A percentile compares a stretch with the other conserved stretches of the same genome.
Evolutionary conservation across 2,888 invertebrate species (phyloP).

Genomic region (Smittia sp.): DNA sequence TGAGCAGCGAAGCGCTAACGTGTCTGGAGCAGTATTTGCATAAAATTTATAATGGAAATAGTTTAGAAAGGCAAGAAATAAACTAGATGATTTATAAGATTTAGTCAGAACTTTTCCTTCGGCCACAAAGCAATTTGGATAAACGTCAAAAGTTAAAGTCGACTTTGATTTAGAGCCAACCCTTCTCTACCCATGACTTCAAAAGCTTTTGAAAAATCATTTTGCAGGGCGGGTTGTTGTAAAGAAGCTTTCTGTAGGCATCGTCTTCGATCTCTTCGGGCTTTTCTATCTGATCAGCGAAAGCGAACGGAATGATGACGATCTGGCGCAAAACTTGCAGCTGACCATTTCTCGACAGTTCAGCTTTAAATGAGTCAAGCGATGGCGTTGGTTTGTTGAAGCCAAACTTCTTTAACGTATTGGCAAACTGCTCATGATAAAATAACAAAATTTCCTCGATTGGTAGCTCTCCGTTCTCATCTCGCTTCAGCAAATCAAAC

Average conservation of each 20-base stretch:
- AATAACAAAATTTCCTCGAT: constrained; percentile 38
- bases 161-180: not conserved
- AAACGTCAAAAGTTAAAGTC: too few species aligned
- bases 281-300: not conserved
- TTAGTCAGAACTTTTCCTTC: too few species aligned
- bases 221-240: not conserved
- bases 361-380: constrained; percentile 41
- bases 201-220: not conserved
- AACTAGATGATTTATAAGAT: too few species aligned
- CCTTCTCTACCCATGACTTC: constrained; percentile 16
- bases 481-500: constrained; percentile 33
- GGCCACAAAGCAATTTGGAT: too few species aligned
- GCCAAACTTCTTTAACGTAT: constrained; percentile 40
- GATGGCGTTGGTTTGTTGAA: constrained; percentile 39
- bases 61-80: too few species aligned
- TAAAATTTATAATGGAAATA: too few species aligned
- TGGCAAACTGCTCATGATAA: constrained; percentile 41
- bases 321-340: constrained; percentile 32
- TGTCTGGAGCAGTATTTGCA: too few species aligned
- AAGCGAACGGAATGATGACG: constrained; percentile 14
- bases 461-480: constrained; percentile 21
- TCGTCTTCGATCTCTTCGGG: not conserved
- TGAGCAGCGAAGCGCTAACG: too few species aligned
- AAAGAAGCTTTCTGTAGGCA: constrained; percentile 1
- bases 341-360: constrained; percentile 41